Percentiles rank a stretch among this genome's conserved stretches.
Evolutionary conservation across 2,797 vertebrate species (phyloP).

Genomic region (Anguilla pacifica): DNA sequence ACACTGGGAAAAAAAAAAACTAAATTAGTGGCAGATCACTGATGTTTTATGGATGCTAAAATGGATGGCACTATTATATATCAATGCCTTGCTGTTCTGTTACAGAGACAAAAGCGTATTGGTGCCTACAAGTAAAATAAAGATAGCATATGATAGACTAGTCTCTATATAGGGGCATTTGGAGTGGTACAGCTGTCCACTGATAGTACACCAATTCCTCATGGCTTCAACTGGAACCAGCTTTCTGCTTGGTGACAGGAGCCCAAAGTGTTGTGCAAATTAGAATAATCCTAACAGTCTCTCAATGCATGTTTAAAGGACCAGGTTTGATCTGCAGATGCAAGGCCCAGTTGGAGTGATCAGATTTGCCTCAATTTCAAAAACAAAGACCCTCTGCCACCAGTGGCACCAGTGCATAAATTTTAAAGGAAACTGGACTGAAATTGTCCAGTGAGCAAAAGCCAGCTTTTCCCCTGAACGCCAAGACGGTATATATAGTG

Average conservation of each 20-base stretch:
- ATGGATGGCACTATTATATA: neutral
- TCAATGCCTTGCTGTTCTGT: neutral
- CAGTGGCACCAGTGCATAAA: neutral
- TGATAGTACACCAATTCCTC: neutral
- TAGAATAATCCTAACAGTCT: neutral
- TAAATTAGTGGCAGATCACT: neutral
- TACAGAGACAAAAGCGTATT: neutral
- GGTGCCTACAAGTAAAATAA: neutral
- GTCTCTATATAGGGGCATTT: neutral
- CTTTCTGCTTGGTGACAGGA: neutral
- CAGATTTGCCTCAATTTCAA: neutral
- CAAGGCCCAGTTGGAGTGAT: neutral
- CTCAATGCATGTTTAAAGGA: neutral
- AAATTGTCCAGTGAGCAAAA: too few relatives aligned
- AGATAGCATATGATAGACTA: neutral
- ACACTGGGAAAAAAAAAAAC: too few relatives aligned
- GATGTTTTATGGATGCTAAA: neutral
- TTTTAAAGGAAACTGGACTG: neutral
- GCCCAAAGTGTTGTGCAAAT: neutral
- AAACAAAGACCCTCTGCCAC: neutral
- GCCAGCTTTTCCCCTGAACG: too few relatives aligned
- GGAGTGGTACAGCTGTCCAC: neutral
- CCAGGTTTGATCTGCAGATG: neutral
- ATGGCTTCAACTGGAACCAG: neutral
- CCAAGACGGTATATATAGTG: too few relatives aligned